Conservation (phyloP, 1,140 invertebrate species). For the Heliconius hewitsoni region DNA sequence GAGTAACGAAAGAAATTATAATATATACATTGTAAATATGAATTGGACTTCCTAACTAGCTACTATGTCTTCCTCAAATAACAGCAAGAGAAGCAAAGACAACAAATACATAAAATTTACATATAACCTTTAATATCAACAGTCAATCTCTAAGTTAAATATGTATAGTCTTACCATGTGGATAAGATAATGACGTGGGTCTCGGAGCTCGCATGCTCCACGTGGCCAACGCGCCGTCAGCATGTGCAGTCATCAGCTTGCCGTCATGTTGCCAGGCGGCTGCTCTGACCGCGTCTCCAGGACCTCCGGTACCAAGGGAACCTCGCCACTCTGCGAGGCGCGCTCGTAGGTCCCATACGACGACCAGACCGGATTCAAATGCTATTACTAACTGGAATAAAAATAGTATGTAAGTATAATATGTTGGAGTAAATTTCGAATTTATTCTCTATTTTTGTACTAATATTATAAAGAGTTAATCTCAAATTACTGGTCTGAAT, state of each 20-base stretch:
- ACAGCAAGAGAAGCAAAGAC: too few species aligned
- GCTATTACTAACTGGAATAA: constrained; percentile 94
- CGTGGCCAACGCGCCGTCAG: constrained; percentile 96
- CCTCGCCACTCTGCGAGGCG: constrained; percentile 91
- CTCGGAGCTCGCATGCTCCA: constrained; percentile 92
- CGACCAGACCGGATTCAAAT: constrained; percentile 96
- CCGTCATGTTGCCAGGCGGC: constrained; percentile 98
- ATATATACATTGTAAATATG: too few species aligned
- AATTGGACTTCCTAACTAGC: too few species aligned
- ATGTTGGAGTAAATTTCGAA: not conserved
- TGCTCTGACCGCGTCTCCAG: constrained; percentile 88
- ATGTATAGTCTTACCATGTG: constrained; percentile 91
- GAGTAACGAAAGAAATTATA: too few species aligned
- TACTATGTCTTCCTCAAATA: too few species aligned
- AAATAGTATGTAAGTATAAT: not conserved
- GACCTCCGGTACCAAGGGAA: constrained; percentile 83
- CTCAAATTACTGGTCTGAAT: too few species aligned
- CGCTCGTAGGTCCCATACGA: constrained; percentile 96
- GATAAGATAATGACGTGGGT: constrained; percentile 91
- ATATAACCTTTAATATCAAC: too few species aligned
- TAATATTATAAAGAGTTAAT: too few species aligned
- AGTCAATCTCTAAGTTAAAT: too few species aligned
- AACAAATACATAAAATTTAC: too few species aligned
- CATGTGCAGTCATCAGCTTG: constrained; percentile 98
- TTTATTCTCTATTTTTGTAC: too few species aligned